Evolutionary conservation across 2,888 invertebrate species (phyloP).

Genomic region (Microplitis manilae): DNA sequence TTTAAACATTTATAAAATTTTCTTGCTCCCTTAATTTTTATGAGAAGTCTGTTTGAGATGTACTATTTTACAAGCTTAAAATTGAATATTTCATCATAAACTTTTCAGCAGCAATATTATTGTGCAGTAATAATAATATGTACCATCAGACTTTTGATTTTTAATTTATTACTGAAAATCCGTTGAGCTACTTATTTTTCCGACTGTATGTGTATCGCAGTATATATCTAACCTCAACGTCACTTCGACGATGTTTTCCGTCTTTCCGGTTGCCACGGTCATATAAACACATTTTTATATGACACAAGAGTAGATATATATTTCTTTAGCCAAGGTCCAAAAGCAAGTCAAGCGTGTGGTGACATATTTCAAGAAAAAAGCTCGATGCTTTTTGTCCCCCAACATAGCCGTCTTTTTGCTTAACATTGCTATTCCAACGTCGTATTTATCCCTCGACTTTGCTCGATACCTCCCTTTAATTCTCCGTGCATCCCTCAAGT

Average conservation of each 20-base stretch:
- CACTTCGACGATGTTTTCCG: constrained; percentile 55
- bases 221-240: constrained; percentile 44
- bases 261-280: constrained; percentile 54
- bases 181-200: not conserved
- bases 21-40: too few relatives aligned
- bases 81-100: not conserved
- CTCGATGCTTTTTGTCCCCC: constrained; percentile 56
- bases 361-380: constrained; percentile 51
- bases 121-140: constrained; percentile 7
- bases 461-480: constrained; percentile 47
- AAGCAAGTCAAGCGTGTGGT: constrained; percentile 44
- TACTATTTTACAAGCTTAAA: too few relatives aligned
- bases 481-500: constrained; percentile 40
- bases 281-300: constrained; percentile 68
- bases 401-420: constrained; percentile 38
- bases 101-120: not conserved
- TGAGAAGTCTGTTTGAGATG: too few relatives aligned
- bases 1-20: too few relatives aligned
- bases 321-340: constrained; percentile 54
- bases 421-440: constrained; percentile 60
- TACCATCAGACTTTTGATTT: constrained; percentile 47
- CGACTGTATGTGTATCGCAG: constrained; percentile 43
- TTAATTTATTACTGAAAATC: constrained; percentile 39
- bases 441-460: constrained; percentile 49
- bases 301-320: constrained; percentile 66